Evolutionary conservation across 1,140 invertebrate genomes (phyloP), one percentile per base, ranked within the genome.

Genomic region (Cydia amplana): DNA sequence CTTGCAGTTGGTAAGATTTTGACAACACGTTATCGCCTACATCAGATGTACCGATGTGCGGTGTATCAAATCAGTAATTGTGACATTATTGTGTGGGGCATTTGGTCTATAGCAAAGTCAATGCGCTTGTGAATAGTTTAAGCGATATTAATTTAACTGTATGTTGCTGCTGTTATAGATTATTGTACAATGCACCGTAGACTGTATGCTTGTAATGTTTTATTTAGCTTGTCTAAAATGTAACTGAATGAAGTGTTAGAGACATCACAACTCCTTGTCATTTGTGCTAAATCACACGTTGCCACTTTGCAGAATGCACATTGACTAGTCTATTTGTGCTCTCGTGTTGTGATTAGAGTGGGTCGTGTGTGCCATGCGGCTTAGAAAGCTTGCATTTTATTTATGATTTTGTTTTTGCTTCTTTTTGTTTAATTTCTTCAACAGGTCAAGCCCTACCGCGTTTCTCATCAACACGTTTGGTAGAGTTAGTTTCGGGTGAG

Each of bases 401-500:
- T 77, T 73, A 88, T 87, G 76, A 86, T 83, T 88, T 90, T 86
- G 83, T 90, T 86, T 83, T 85, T 88, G 84, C 87, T 91, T 89
- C 79, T 90, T 90, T 92, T 92, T 89, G 86, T 90, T 89, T 92
- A 89, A 92, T 95, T 94, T 94, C 94, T 95, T 94, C 95, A 95
- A 95, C 94, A 94, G 95, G 93, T 94, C 94, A 94, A 94, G 94
- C 93, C 94, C 95, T 91, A 94, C 94, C 93, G 93, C 94, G 94
- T 95, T 95, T 95, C 94, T 95, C 94, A 94, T 94, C 94, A 94
- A 95, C 94, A 95, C 94, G 88, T 93, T 95, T 93, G 88, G 88
- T 93, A 93, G 92, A 90, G 95, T 95, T 93, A 94, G 94, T 92
- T 95, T 95, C 93, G 95, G 95, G 95, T 96, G 95, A 95, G 95